Evolutionary conservation across 2,888 invertebrate genomes (phyloP).

Genomic region (Caenorhabditis sp.): DNA sequence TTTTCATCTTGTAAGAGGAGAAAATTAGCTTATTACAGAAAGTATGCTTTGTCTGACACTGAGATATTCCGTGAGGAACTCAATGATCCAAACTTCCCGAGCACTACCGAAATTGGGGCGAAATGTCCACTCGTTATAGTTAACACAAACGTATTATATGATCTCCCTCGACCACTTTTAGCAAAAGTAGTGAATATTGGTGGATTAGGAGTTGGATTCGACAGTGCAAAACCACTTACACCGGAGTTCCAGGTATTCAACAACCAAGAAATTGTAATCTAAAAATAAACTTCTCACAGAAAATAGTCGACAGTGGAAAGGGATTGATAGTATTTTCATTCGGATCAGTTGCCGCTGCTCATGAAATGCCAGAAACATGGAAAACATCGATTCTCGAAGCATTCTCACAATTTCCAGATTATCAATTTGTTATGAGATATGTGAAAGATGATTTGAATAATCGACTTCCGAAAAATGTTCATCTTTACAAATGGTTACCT

Average conservation of each 20-base stretch:
- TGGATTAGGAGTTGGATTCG: constrained; percentile 58
- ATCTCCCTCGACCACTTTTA: constrained; percentile 56
- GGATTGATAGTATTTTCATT: constrained; percentile 59
- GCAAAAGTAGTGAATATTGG: constrained; percentile 62
- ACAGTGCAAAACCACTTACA: constrained; percentile 46
- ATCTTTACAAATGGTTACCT: constrained; percentile 58
- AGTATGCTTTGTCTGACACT: no score
- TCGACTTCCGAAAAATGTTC: constrained; percentile 46
- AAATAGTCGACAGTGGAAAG: constrained; percentile 44
- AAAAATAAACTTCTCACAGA: constrained; percentile 26
- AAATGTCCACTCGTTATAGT: constrained; percentile 53
- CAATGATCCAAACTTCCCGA: constrained; percentile 56
- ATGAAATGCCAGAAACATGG: constrained; percentile 45
- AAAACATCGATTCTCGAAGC: constrained; percentile 41
- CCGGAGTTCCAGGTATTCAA: constrained; percentile 12
- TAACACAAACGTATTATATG: constrained; percentile 59
- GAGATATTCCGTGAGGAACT: constrained; percentile 55
- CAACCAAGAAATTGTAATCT: not conserved
- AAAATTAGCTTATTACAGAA: no score
- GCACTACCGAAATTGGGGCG: constrained; percentile 48
- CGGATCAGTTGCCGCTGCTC: constrained; percentile 52
- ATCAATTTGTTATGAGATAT: constrained; percentile 54
- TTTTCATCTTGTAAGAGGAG: no score
- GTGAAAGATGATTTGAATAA: constrained; percentile 35
- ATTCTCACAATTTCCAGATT: constrained; percentile 51